phyloP scores from a whole-genome alignment of 2,113 vertebrate species.

The Arizona elegans region DNA sequence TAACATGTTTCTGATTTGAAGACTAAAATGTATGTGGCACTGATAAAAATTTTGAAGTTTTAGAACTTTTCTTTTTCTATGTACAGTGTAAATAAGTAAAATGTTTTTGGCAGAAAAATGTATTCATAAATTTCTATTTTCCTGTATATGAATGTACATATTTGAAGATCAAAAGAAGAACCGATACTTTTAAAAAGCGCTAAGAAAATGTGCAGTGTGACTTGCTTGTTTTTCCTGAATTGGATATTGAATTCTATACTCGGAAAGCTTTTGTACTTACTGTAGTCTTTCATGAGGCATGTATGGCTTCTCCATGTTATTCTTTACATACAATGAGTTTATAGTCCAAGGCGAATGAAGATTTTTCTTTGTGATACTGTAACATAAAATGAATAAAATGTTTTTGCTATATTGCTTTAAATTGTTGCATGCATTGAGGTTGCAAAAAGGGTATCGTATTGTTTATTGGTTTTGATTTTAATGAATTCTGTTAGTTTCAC shows the following conservation, averaged over 20 bases:
- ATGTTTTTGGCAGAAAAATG: background rate
- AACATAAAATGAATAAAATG: background rate
- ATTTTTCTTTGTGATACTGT: background rate
- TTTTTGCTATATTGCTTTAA: background rate
- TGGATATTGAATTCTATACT: background rate
- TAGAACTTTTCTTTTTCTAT: background rate
- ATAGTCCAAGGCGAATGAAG: background rate
- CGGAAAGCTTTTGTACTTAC: background rate
- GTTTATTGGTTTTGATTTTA: background rate
- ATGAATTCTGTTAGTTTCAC: background rate
- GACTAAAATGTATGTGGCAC: background rate
- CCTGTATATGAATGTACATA: background rate
- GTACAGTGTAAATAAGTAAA: background rate
- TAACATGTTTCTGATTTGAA: background rate
- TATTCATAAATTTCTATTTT: background rate
- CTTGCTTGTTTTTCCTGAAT: constrained; percentile 6
- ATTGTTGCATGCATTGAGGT: background rate
- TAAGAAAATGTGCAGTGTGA: background rate
- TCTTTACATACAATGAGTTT: background rate
- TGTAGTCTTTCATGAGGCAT: background rate
- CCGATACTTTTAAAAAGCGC: constrained; percentile 4
- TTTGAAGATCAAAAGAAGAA: background rate
- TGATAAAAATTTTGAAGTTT: background rate
- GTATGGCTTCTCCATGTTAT: background rate
- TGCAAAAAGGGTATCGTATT: background rate